Percentiles rank a stretch among this genome's conserved stretches.
Conservation (phyloP, 1,140 invertebrate species). For the Mercenaria mercenaria region DNA sequence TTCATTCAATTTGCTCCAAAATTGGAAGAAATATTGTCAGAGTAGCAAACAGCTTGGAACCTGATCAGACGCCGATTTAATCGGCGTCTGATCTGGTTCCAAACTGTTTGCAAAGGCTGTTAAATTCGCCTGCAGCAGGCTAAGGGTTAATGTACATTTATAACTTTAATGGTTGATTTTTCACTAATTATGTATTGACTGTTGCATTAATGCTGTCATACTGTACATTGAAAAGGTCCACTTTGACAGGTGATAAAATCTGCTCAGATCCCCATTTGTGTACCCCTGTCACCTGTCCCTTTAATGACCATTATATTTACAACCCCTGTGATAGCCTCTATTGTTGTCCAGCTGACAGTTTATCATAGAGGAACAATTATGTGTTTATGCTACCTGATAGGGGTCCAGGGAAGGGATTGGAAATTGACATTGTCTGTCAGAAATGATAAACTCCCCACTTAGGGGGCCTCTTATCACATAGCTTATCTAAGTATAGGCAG, state of each 20-base stretch:
- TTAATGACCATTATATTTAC: not conserved
- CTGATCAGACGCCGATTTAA: too few relatives aligned
- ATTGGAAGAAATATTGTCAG: too few relatives aligned
- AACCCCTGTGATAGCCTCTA: not conserved
- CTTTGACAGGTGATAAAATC: slow-evolving; percentile 21
- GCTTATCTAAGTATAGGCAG: not conserved
- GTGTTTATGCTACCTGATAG: slow-evolving; percentile 14
- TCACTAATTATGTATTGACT: too few relatives aligned
- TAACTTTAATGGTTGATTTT: too few relatives aligned
- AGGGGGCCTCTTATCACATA: not conserved
- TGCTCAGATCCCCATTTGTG: not conserved
- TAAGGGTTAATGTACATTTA: too few relatives aligned
- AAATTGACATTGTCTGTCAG: not conserved
- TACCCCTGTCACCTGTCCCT: slow-evolving; percentile 9
- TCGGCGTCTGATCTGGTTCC: too few relatives aligned
- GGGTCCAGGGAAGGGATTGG: not conserved
- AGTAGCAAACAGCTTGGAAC: too few relatives aligned
- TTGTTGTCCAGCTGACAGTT: not conserved
- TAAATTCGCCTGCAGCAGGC: too few relatives aligned
- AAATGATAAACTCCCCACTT: not conserved
- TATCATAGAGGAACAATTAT: not conserved
- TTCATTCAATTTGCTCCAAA: too few relatives aligned
- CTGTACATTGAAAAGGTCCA: not conserved
- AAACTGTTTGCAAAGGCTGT: too few relatives aligned
- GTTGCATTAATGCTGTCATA: slow-evolving; percentile 9